phyloP scores from a whole-genome alignment of 2,888 invertebrate genomes.

The Eupithecia pulchellata region DNA sequence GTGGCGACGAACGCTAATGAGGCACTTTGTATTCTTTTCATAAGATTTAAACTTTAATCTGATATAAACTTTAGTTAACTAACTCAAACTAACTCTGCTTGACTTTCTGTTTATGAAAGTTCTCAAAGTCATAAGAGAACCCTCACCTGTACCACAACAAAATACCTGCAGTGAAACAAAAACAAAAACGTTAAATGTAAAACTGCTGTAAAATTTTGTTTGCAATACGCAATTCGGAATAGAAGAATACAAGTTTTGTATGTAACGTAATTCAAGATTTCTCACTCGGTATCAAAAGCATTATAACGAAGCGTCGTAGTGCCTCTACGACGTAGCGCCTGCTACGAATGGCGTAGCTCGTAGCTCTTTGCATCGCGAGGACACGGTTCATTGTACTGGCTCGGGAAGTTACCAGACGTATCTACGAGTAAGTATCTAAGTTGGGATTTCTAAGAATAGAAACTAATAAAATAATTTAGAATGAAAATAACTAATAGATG shows the following conservation, averaged over 20 bases:
- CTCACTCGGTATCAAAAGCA: slow-evolving; percentile 20
- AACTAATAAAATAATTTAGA: no score
- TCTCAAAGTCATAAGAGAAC: background rate
- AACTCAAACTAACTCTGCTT: background rate
- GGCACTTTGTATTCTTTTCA: slow-evolving; percentile 25
- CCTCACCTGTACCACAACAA: background rate
- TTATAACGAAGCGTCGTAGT: slow-evolving; percentile 15
- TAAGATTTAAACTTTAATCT: slow-evolving; percentile 2
- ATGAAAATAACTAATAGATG: no score
- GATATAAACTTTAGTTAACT: background rate
- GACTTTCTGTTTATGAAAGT: background rate
- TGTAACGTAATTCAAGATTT: slow-evolving; percentile 21
- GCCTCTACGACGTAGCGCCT: slow-evolving; percentile 18
- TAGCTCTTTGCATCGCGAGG: slow-evolving; percentile 18
- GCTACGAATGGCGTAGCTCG: slow-evolving; percentile 27
- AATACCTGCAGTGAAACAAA: background rate
- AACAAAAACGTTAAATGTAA: background rate
- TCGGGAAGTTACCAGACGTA: background rate
- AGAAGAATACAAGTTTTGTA: background rate
- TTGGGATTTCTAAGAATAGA: no score
- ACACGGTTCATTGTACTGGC: background rate
- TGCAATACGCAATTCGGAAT: background rate
- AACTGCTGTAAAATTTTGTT: background rate
- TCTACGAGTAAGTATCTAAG: no score
- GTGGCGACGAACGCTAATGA: slow-evolving; percentile 22